Base-by-base conservation (phyloP, 2,888 invertebrate species). In the Agrotis ipsilon region DNA sequence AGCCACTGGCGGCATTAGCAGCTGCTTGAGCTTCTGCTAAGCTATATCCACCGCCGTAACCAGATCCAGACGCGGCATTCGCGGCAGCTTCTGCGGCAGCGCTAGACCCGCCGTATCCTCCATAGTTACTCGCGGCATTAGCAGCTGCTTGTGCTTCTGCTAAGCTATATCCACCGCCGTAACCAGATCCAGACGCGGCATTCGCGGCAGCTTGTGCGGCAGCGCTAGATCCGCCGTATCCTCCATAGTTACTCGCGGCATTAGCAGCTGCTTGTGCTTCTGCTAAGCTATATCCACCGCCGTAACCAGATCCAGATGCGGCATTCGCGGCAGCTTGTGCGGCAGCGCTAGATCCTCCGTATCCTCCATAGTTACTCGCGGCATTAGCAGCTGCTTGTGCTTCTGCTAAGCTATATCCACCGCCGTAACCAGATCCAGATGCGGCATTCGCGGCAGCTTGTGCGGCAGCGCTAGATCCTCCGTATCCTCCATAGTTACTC, bases 321-420 rank as follows among this genome's bases (percentile, higher is more conserved):
- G 68, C 14, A 5, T 78, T 78, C 0, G 78, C 51, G 5, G 68
- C 63, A 13, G 77, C 79, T 67, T 52, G 58, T 4, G 68, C 70
- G 2, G 65, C 52, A 3, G 68, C 69, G 16, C 11, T 68, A 1
- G 39, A 55, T 0, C 18, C 61, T 0, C 68, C 48, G 14, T 71
- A 70, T 9, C 65, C 67, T 14, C 60, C 52, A 39, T 63, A 57
- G 14, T 75, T 49, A 13, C 27, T 45, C 0, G 16, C 52, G 3
- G 62, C 67, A 1, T 71, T 75, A 2, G 76, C 69, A 0, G 51
- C 32, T 18, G 74, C 78, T 60, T 64, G 59, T 1, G 78, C 78
- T 3, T 76, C 64, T 2, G 68, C 72, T 0, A 76, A 55, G 18
- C 83, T 78, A 18, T 76, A 72, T 11, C 79, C 73, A n/a, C 74